Conservation (phyloP, 2,797 vertebrate genomes). For the Pseudochirops cupreus region DNA sequence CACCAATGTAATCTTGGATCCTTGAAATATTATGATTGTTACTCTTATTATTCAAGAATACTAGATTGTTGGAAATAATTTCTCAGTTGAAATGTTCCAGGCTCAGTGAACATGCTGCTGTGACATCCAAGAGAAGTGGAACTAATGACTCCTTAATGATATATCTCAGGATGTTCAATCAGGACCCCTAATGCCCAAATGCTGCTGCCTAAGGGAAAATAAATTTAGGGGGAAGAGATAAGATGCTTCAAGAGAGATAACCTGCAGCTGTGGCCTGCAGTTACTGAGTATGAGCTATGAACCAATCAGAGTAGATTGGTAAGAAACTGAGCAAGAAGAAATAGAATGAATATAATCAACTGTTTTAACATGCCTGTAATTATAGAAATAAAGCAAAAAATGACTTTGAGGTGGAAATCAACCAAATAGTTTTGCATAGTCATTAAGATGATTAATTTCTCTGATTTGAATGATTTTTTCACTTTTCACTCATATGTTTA, state of each 20-base stretch:
- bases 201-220: neutral
- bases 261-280: neutral
- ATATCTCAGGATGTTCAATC: neutral
- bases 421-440: neutral
- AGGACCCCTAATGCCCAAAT: slow-evolving; percentile 1
- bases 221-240: neutral
- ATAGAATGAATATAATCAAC: neutral
- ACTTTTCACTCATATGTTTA: neutral
- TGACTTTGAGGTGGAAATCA: neutral
- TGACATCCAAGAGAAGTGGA: neutral
- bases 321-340: neutral
- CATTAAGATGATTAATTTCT: neutral
- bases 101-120: neutral
- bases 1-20: neutral
- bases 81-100: neutral
- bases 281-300: neutral
- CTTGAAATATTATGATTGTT: neutral
- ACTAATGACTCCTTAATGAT: slow-evolving; percentile 5
- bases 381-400: neutral
- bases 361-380: neutral
- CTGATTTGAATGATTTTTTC: neutral
- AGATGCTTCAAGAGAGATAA: neutral
- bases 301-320: neutral
- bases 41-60: neutral
- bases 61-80: neutral